Evolutionary conservation across 2,888 invertebrate species (phyloP), one percentile per base, ranked within the genome.

Genomic region (Sericinus montela): DNA sequence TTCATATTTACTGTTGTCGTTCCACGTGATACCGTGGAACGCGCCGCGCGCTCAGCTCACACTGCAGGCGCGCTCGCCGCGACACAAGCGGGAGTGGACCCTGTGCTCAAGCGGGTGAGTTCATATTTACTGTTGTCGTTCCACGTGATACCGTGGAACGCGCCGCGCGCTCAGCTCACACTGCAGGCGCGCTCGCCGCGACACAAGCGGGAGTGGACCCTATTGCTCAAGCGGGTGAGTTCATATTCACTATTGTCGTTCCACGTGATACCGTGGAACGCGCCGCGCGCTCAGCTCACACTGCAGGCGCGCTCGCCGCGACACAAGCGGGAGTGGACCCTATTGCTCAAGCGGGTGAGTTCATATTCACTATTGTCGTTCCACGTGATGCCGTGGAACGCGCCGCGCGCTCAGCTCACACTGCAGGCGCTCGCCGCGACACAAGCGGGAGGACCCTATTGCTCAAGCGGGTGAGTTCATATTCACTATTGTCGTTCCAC

Each of bases 11-110:
- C n/a, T n/a, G n/a, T n/a, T n/a, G n/a, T 97, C 97, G 69, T 99
- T 98, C 87, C 98, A 98, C 88, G 96, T 98, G 62, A 95, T 98
- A 69, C 98, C 98, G 37, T 98, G 97, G 89, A 97, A 98, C 86
- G 97, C 97, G 86, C 98, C 98, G 52, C 92, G 96, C 51, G 91
- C 94, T 49, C 97, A 98, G 81, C 96, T 97, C 69, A 98, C 98
- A 1, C 83, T 97, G 60, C 94, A 96, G 86, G 96, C 97, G 10
- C 86, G 94, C 40, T 95, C 93, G 59, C 89, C 93, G 45, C 93
- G 96, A 44, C 96, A 97, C 86, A 97, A 97, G 85, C 90, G 96
- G 48, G 95, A 95, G 75, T 91, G 86, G 91, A 91, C 88, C 51
- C 77, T 88, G 66, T 83, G 67, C 79, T 89, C 49, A 92, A 90